Conservation (phyloP, 1,140 invertebrate species). For the Proales similis region DNA sequence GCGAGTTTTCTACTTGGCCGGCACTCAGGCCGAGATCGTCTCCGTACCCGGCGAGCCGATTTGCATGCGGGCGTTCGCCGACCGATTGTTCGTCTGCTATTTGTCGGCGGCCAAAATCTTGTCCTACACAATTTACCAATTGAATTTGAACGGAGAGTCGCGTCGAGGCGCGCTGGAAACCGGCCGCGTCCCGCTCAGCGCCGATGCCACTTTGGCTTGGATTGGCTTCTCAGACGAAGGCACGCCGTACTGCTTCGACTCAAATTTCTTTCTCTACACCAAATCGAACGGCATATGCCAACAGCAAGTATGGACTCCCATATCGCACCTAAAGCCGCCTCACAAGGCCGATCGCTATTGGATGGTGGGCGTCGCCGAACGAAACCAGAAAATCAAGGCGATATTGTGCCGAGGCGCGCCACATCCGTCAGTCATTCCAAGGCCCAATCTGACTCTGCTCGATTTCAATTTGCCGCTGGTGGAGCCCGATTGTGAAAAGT, state of each 20-base stretch:
- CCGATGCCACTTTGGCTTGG: constrained; percentile 17
- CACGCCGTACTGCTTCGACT: constrained; percentile 57
- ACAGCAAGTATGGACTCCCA: constrained; percentile 66
- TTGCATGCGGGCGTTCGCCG: constrained; percentile 61
- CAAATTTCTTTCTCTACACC: constrained; percentile 56
- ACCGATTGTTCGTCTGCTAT: constrained; percentile 68
- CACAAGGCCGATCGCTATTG: constrained; percentile 70
- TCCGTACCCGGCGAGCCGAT: constrained; percentile 66
- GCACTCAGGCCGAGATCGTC: constrained; percentile 72
- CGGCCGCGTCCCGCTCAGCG: constrained; percentile 24
- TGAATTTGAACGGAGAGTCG: neutral
- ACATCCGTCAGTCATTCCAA: constrained; percentile 75
- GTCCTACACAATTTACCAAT: constrained; percentile 20
- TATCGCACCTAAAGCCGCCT: constrained; percentile 64
- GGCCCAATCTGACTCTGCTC: constrained; percentile 67
- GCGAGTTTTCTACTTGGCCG: constrained; percentile 72
- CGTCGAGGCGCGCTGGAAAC: neutral
- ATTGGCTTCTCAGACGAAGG: constrained; percentile 58
- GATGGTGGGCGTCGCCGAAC: constrained; percentile 68
- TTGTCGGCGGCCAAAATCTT: constrained; percentile 56
- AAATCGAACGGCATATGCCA: constrained; percentile 59
- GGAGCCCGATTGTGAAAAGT: constrained; percentile 71
- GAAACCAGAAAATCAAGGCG: constrained; percentile 65
- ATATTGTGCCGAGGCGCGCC: constrained; percentile 76
- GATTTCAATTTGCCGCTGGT: constrained; percentile 67